These are phyloP conservation scores for Acrocyrtus sp. DNA, from an alignment of 2,888 invertebrate species.

Conservation along the genomic window DNA sequence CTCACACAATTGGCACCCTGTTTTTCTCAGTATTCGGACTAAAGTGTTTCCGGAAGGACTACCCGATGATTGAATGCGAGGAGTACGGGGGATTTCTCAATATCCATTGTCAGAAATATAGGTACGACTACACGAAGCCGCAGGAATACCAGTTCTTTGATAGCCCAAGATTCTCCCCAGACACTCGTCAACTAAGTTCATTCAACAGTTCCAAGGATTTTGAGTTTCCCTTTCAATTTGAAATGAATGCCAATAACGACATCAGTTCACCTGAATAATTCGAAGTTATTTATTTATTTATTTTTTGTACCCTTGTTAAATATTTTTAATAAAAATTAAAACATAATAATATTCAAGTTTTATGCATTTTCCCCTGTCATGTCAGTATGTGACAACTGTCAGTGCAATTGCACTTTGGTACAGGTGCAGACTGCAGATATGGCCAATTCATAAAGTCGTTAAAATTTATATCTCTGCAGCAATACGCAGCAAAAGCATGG, in stretches of 20 bases:
- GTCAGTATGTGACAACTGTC: too few relatives aligned
- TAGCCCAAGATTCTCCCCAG: conserved; percentile 45
- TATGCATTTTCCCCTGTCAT: too few relatives aligned
- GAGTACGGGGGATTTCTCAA: conserved; percentile 62
- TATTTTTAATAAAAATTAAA: too few relatives aligned
- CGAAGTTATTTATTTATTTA: too few relatives aligned
- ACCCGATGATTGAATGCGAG: conserved; percentile 59
- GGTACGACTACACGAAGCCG: conserved; percentile 34
- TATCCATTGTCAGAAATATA: conserved; percentile 59
- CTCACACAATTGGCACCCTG: conserved; percentile 77
- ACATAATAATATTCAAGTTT: too few relatives aligned
- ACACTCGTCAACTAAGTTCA: background rate
- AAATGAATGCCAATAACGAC: too few relatives aligned
- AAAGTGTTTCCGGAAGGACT: conserved; percentile 75
- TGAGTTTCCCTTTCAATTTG: background rate
- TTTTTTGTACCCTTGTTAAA: too few relatives aligned
- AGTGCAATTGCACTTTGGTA: too few relatives aligned
- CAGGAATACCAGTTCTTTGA: conserved; percentile 57
- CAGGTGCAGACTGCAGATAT: too few relatives aligned
- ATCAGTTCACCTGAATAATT: too few relatives aligned
- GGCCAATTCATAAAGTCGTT: background rate
- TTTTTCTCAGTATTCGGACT: conserved; percentile 81
- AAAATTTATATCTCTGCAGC: background rate
- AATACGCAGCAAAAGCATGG: background rate
- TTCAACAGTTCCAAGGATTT: too few relatives aligned